Percentiles rank a stretch among this genome's conserved stretches.
Conservation (phyloP, 2,113 vertebrate genomes). For the Eptesicus fuscus region DNA sequence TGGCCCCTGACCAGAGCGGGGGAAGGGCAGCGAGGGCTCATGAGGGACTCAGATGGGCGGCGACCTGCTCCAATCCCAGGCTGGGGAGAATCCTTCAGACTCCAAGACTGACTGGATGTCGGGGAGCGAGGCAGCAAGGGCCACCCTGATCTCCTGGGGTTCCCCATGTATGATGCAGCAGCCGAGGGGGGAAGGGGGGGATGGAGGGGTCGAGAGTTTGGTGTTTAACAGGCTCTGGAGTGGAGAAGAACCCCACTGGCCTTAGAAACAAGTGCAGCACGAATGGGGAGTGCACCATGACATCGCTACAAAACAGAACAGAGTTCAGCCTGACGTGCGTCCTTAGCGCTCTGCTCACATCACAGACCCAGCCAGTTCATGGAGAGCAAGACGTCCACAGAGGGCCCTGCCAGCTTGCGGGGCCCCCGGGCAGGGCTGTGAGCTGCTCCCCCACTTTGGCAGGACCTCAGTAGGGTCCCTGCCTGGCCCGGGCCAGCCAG, state of each 20-base stretch:
- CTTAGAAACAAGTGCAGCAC: background rate
- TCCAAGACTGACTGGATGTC: fast-evolving
- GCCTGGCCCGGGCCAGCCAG: background rate
- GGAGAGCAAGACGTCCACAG: background rate
- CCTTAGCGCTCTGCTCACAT: background rate
- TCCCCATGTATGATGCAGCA: background rate
- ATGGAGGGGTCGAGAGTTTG: background rate
- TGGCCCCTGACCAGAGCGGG: background rate
- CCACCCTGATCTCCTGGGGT: background rate
- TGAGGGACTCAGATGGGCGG: background rate
- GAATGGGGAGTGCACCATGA: fast-evolving
- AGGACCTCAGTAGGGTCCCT: background rate
- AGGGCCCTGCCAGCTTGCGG: background rate
- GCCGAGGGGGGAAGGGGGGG: fast-evolving
- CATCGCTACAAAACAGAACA: fast-evolving
- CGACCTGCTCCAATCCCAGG: background rate
- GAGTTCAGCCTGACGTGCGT: fast-evolving
- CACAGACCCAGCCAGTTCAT: fast-evolving
- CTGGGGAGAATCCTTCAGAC: background rate
- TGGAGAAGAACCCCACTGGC: background rate
- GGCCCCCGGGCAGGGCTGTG: background rate
- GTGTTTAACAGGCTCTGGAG: background rate
- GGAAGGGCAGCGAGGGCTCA: background rate
- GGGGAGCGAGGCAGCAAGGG: no score
- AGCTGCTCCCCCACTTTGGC: background rate